Conservation (phyloP, 2,113 vertebrate genomes). For the Muscicapa adusta region DNA sequence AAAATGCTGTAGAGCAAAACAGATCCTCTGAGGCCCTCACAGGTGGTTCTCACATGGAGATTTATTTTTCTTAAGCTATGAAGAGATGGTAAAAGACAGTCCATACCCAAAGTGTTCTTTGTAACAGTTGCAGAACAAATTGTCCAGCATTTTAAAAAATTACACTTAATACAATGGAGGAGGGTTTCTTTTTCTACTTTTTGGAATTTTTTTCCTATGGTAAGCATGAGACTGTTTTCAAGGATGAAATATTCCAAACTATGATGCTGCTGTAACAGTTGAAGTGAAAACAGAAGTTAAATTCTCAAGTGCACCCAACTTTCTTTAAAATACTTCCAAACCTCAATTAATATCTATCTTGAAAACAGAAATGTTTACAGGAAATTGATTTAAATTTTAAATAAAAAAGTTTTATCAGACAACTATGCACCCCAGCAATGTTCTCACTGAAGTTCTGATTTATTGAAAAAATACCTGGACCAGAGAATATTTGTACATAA, state of each 20-base stretch:
- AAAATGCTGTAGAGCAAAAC: background rate
- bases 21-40: background rate
- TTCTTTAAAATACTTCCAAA: background rate
- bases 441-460: background rate
- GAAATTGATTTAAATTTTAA: background rate
- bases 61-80: background rate
- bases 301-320: background rate
- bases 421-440: background rate
- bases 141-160: background rate
- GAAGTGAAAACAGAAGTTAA: background rate
- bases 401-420: background rate
- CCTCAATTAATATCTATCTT: background rate
- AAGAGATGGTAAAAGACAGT: background rate
- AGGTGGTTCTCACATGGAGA: background rate
- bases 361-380: background rate
- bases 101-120: background rate
- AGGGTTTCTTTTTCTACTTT: background rate
- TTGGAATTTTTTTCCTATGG: background rate
- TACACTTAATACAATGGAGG: background rate
- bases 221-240: background rate
- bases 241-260: background rate
- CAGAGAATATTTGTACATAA: background rate
- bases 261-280: background rate
- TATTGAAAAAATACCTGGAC: background rate
- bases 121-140: background rate